Conservation (phyloP, 2,888 invertebrate species). For the Empis stercorea region DNA sequence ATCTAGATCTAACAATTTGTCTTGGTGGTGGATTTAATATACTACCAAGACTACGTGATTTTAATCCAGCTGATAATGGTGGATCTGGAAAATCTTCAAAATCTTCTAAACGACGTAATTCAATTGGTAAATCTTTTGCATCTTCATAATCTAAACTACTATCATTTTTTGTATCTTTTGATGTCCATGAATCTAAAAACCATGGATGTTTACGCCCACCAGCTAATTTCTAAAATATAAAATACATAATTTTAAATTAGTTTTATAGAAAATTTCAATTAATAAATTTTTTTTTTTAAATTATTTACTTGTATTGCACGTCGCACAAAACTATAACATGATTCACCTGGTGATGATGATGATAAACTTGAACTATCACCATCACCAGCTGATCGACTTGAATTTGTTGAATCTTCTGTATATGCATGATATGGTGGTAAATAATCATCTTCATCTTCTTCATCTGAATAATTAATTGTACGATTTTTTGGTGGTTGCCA, state of each 20-base stretch:
- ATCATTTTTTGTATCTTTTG: conserved; percentile 41
- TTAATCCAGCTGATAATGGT: conserved; percentile 49
- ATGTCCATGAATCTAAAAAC: conserved; percentile 72
- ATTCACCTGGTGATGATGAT: conserved; percentile 72
- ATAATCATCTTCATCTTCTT: conserved; percentile 39
- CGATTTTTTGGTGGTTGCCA: conserved; percentile 55
- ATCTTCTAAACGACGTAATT: conserved; percentile 66
- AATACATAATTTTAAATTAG: no score
- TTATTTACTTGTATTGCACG: conserved; percentile 57
- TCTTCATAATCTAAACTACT: conserved; percentile 48
- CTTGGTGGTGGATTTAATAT: conserved; percentile 62
- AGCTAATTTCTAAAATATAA: conserved; percentile 52
- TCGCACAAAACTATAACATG: conserved; percentile 85
- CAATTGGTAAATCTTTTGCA: conserved; percentile 74
- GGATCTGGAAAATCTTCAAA: conserved; percentile 44
- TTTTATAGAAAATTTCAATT: no score
- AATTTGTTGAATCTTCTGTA: conserved; percentile 54
- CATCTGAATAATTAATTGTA: conserved; percentile 32
- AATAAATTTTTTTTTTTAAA: no score
- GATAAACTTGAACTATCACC: conserved; percentile 74
- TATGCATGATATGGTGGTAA: conserved; percentile 50
- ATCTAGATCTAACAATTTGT: conserved; percentile 58
- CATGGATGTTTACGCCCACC: conserved; percentile 57
- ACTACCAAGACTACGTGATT: conserved; percentile 74
- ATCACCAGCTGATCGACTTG: conserved; percentile 43